Base-by-base conservation (phyloP, 1,140 invertebrate species). In the Brachionus calyciflorus region DNA sequence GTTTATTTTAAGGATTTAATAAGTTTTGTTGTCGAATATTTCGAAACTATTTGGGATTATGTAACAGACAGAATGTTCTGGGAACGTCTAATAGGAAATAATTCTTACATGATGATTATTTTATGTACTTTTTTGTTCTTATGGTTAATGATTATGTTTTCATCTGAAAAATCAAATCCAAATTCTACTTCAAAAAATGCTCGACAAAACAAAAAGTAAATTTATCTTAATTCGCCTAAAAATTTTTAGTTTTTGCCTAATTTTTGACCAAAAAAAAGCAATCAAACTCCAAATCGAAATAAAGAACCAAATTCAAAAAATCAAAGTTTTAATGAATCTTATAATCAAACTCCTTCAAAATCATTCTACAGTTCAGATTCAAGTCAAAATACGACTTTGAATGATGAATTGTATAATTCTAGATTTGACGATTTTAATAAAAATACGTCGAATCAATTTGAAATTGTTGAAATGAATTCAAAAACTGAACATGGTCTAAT, bases 121-220 rank as follows among this genome's bases (percentile, higher is more conserved):
- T 1, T 73, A 6, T 73, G 69, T 14, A 51, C 69, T 40, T 51
- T 73, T 51, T 33, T 73, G 24, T 55, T 73, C 19, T 21, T 73
- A 21, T 73, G 69, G 69, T 7, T 73, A 12, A 73, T 73, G 69
- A 51, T 49, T 9, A 73, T 73, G 69, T 73, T 73, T 55, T 73
- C 69, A 5, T 73, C 69, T 19, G 69, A 73, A 65, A 65, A 65
- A 44, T 65, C 60, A 2, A 41, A 65, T 65, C 60, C 60, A 14
- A 65, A 40, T 21, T 12, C 37, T 24, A 24, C 60, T 14, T 44
- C 60, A 44, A 65, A 19, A 44, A 2, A 44, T 44, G 12, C 41
- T 21, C 1, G 40, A 63, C 33, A n/a, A 46, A 46, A 46, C 33
- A 37, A 37, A 37, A 37, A 37, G 33, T 37, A 37, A 37, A 5